A percentile compares a stretch with the other conserved stretches of the same genome.
These are phyloP conservation scores for Caenorhabditis afra DNA, from an alignment of 2,888 invertebrate species.

Conservation along the genomic window DNA sequence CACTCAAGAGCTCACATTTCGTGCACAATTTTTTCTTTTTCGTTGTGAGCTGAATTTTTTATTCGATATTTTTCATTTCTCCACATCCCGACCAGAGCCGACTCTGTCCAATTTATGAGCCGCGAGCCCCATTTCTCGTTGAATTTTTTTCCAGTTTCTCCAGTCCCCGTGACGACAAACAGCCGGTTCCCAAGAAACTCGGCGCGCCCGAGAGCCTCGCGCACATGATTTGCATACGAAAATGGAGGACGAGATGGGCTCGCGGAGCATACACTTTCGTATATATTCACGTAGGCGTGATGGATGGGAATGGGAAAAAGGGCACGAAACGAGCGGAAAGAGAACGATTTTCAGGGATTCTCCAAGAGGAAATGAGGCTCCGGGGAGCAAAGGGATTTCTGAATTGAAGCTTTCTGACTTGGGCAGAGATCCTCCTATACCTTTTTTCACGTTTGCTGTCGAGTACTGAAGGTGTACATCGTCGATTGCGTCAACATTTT, in stretches of 20 bases:
- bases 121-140: too few relatives aligned
- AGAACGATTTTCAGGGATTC: neutral
- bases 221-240: conserved; percentile 26
- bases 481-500: neutral
- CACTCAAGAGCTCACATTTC: conserved; percentile 60
- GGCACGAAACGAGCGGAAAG: neutral
- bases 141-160: neutral
- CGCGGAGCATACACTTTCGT: neutral
- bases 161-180: neutral
- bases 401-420: too few relatives aligned
- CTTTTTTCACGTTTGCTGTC: neutral
- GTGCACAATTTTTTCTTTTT: conserved; percentile 51
- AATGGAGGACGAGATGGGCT: neutral
- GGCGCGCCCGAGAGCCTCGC: neutral
- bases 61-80: conserved; percentile 39
- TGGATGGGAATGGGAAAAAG: neutral
- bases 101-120: too few relatives aligned
- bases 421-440: neutral
- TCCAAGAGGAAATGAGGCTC: neutral
- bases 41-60: conserved; percentile 43
- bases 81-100: too few relatives aligned
- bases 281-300: neutral
- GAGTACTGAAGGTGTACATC: neutral
- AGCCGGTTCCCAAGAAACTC: neutral
- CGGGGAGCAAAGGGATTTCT: neutral